Base-by-base conservation (phyloP, 2,113 vertebrate genomes). In the Pheucticus melanocephalus region DNA sequence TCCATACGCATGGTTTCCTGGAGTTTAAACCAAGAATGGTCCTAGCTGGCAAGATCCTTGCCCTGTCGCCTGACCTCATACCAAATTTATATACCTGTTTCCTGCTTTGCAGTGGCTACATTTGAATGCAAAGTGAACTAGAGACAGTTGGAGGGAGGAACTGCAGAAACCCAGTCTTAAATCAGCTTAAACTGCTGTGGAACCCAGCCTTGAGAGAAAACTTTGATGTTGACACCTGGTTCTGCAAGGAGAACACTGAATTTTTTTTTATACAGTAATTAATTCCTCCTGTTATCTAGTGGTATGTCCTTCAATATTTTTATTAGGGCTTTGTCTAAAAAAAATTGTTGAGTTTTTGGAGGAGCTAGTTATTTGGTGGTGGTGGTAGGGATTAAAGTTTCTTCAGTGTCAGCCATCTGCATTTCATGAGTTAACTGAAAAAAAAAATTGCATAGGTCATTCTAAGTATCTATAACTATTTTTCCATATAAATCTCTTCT, bases 1-100 rank as follows among this genome's bases (percentile, higher is more conserved):
- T 42, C 25, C 23, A 18, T 42, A 72, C 33, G 6, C 8, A 40
- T 57, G 7, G 2, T 76, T 83, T 51, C 31, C 7, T 53, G 37
- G 10, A 60, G 8, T 82, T 95, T 48, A 78, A 87, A 47, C 24
- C 16, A 44, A 13, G 27, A 20, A 31, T 35, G 15, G n/a, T 53
- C 24, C 5, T 12, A 30, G 10, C 6, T 85, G 16, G 5, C 30
- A 44, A 72, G 19, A 25, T 92, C 40, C 15, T 64, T 14, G 10
- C 22, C 9, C 31, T 91, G 2, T 69, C 0, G 0, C 6, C 10
- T 10, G 7, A 37, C 9, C 9, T 21, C 27, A 31, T 33, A 25
- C 39, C 15, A 21, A 44, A 27, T 77, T 45, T 42, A 15, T 69
- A 15, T 61, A 31, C 4, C 12, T 40, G 1, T 70, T 88, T 82